Conservation (phyloP, 2,888 invertebrate species). For the Clusia tigrina region DNA sequence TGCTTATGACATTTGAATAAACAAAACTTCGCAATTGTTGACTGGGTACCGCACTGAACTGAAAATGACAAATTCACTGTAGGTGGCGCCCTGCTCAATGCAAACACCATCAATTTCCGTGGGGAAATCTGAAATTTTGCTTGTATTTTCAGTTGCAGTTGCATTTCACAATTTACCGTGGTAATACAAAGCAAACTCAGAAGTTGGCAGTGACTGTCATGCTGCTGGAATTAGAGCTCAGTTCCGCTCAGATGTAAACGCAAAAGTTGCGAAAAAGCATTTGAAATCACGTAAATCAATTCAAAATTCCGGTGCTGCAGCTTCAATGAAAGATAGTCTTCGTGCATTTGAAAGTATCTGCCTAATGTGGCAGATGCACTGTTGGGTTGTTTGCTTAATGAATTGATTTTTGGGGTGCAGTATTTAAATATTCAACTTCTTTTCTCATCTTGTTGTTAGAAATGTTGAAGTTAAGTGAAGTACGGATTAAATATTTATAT, state of each 20-base stretch:
- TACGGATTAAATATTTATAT: no score
- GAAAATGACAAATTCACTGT: constrained; percentile 56
- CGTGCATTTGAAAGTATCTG: no score
- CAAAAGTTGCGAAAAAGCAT: background rate
- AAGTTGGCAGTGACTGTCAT: no score
- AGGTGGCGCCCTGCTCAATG: constrained; percentile 48
- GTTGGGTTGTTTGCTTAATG: no score
- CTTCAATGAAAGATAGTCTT: no score
- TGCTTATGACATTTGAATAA: constrained; percentile 50
- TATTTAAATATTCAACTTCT: no score
- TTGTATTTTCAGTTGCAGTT: background rate
- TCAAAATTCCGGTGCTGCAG: background rate
- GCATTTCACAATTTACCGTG: background rate
- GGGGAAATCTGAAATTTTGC: constrained; percentile 46
- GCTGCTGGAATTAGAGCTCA: background rate
- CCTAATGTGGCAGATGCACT: no score
- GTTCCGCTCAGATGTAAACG: background rate
- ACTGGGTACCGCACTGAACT: constrained; percentile 47
- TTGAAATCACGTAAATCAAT: background rate
- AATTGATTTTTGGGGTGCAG: no score
- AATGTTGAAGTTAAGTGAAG: no score
- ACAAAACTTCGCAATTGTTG: constrained; percentile 46
- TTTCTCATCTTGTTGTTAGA: no score
- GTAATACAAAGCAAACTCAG: background rate
- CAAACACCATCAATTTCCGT: constrained; percentile 56